Base-by-base conservation (phyloP, 2,113 vertebrate species). In the Sus scrofa region DNA sequence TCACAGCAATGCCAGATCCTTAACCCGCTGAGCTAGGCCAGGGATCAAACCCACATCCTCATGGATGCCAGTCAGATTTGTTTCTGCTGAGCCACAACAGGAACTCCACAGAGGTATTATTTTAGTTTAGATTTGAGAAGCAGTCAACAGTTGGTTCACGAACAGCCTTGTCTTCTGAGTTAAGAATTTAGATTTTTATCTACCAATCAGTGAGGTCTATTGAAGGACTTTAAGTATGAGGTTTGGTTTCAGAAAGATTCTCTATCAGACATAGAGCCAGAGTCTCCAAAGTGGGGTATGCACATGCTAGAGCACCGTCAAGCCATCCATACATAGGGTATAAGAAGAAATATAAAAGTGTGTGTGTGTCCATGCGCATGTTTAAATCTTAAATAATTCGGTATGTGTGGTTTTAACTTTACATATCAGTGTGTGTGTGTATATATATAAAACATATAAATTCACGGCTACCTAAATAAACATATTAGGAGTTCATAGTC, bases 81-180 rank as follows among this genome's bases (percentile, higher is more conserved):
- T 44, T 44, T 44, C 44, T 44, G 44, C 44, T 44, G 44, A 44
- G 44, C 44, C 44, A 44, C 4, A 44, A 44, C 44, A 44, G 44
- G 44, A 44, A 44, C 44, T 44, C 44, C 44, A 44, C 8, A 44
- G 44, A 44, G 44, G 34, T 26, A 63, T 39, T 65, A 58, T 58
- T 93, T 83, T 22, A 91, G 32, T 87, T 93, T 56, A 88, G 39
- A 30, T 62, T 95, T 68, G 39, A 91, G 26, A 86, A 37, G 8
- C 22, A 71, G 3, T 54, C 63, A 78, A 68, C 11, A 4, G 12
- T 60, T 86, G 18, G 26, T 67, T 86, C 50, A 60, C 39, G 44
- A 92, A 82, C 1, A 60, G 24, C 13, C 26, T 75, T 88, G 39
- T 56, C 52, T 52, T 91, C 24, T 39, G 22, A 13, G 15, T 68